These are phyloP conservation scores for Eupithecia inturbata DNA, from an alignment of 2,888 invertebrate species.

Conservation along the genomic window DNA sequence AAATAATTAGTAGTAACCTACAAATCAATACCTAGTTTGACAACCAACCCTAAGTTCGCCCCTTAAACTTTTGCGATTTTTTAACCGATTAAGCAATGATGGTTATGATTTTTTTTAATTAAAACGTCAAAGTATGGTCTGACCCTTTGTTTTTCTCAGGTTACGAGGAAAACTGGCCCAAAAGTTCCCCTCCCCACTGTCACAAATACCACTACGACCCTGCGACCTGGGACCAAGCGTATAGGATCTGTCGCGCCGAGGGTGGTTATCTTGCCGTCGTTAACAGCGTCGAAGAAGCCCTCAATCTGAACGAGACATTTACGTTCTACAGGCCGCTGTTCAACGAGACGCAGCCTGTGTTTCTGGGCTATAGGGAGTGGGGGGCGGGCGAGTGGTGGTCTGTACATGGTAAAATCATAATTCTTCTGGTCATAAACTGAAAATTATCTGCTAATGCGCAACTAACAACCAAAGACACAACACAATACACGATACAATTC, in stretches of 20 bases:
- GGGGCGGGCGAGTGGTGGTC: conserved; percentile 15
- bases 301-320: neutral
- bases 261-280: conserved; percentile 25
- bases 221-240: conserved; percentile 16
- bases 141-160: neutral
- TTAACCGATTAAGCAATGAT: too few relatives aligned
- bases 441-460: too few relatives aligned
- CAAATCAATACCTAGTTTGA: too few relatives aligned
- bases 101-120: too few relatives aligned
- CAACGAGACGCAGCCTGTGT: neutral
- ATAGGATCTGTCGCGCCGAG: conserved; percentile 7
- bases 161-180: neutral
- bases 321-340: conserved; percentile 6
- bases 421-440: too few relatives aligned
- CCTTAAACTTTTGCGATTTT: too few relatives aligned
- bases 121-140: too few relatives aligned
- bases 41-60: too few relatives aligned
- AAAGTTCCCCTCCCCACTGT: conserved; percentile 7
- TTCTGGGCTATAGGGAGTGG: conserved; percentile 15
- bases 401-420: neutral
- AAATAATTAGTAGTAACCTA: too few relatives aligned
- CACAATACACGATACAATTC: too few relatives aligned
- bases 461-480: too few relatives aligned
- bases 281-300: conserved; percentile 13
- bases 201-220: conserved; percentile 16